Percentiles rank a stretch among this genome's conserved stretches.
Conservation (phyloP, 2,888 invertebrate species). For the Dryobotodes eremita region DNA sequence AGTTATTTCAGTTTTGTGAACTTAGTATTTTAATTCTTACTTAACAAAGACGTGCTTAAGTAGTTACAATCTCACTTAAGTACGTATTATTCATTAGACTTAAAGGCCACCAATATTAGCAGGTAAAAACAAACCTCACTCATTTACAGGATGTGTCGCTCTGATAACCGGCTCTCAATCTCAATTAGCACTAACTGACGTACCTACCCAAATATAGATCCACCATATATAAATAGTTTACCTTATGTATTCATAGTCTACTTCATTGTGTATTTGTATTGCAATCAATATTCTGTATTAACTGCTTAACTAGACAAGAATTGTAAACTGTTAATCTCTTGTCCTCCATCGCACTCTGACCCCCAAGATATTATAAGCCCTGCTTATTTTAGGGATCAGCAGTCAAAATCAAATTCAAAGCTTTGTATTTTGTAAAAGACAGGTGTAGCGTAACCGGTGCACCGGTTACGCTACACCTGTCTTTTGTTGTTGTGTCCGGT, state of each 20-base stretch:
- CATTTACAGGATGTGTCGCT: neutral
- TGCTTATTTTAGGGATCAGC: neutral
- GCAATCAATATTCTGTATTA: neutral
- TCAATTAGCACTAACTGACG: neutral
- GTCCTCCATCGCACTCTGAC: neutral
- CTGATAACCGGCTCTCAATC: constrained; percentile 1
- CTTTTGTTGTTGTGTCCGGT: no score
- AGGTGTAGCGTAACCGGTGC: no score
- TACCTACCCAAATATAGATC: neutral
- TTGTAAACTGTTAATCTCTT: neutral
- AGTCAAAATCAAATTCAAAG: neutral
- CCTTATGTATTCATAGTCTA: neutral
- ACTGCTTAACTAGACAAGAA: neutral
- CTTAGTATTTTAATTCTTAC: neutral
- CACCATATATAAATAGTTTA: constrained; percentile 1
- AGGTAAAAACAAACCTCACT: neutral
- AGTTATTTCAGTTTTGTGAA: neutral
- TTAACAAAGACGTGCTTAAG: neutral
- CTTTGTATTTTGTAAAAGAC: neutral
- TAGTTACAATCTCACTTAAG: neutral
- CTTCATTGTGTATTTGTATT: neutral
- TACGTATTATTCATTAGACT: neutral
- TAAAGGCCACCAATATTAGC: neutral
- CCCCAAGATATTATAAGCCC: neutral
- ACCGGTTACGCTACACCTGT: no score